These are phyloP conservation scores for Drosophila sordidula DNA, from an alignment of 2,888 invertebrate species.

Conservation along the genomic window DNA sequence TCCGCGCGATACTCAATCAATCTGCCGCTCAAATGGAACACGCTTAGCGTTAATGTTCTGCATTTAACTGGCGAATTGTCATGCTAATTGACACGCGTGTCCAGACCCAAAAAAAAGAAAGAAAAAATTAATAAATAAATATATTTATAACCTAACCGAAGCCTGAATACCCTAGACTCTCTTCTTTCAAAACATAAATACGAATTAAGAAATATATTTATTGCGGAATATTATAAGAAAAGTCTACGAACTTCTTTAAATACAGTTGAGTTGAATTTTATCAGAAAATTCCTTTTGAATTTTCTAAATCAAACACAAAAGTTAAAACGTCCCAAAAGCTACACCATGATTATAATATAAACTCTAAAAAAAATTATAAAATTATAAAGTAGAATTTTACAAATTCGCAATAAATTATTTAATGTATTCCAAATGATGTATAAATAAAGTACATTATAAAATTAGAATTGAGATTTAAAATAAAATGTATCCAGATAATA, in stretches of 20 bases:
- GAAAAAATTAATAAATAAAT: background rate
- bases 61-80: constrained; percentile 56
- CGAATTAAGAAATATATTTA: background rate
- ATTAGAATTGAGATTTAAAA: no score
- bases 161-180: background rate
- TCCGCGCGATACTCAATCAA: constrained; percentile 40
- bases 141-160: background rate
- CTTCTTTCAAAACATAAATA: background rate
- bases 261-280: background rate
- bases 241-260: background rate
- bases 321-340: no score
- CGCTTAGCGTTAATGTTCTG: constrained; percentile 49
- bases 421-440: no score
- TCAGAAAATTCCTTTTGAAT: background rate
- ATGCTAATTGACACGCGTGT: constrained; percentile 56
- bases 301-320: no score
- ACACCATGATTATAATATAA: no score
- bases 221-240: background rate
- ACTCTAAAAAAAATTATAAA: no score
- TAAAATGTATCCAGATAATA: no score
- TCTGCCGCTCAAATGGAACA: constrained; percentile 31
- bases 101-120: constrained; percentile 9
- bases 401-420: no score
- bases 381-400: no score
- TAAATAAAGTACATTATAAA: no score